Conservation (phyloP, 2,113 vertebrate species). For the Casuarius casuarius region DNA sequence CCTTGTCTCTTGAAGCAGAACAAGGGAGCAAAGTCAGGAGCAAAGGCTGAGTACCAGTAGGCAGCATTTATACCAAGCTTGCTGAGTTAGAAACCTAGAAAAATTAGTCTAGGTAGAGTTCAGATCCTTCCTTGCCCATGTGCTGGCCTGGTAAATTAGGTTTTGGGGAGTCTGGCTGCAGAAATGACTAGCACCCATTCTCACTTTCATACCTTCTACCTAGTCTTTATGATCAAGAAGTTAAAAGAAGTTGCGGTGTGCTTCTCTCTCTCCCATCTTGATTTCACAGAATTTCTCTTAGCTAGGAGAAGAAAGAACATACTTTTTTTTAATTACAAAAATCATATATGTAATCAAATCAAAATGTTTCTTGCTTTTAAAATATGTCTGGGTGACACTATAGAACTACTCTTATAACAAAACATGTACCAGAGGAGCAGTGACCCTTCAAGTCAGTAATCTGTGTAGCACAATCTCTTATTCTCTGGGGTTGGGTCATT, state of each 20-base stretch:
- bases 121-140: too few species aligned
- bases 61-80: not conserved
- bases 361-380: not conserved
- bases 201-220: accelerated
- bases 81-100: not conserved
- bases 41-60: not conserved
- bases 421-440: not conserved
- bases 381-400: not conserved
- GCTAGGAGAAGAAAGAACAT: not conserved
- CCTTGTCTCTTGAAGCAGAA: not conserved
- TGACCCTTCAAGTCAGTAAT: accelerated
- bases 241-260: not conserved
- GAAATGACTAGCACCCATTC: not conserved
- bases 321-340: not conserved
- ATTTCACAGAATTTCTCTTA: not conserved
- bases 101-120: not conserved
- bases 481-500: not conserved
- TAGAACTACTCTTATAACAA: not conserved
- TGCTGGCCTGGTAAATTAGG: not conserved
- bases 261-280: not conserved
- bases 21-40: not conserved
- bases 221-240: not conserved
- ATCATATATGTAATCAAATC: not conserved
- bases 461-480: not conserved
- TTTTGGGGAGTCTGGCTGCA: not conserved